These are phyloP conservation scores for Bellardia bayeri DNA, from an alignment of 2,888 invertebrate species.

Conservation along the genomic window DNA sequence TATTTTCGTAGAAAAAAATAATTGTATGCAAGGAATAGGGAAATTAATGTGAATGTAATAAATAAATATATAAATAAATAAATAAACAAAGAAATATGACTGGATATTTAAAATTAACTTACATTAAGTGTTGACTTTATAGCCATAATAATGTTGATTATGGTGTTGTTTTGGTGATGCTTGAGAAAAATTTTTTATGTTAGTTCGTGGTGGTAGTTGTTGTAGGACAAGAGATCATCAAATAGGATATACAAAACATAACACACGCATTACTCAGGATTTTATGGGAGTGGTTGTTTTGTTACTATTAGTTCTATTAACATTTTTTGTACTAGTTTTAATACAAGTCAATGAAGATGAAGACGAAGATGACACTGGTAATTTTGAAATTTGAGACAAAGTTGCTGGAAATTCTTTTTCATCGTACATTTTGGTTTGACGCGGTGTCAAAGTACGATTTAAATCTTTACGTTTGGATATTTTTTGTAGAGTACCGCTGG, in stretches of 20 bases:
- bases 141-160: neutral
- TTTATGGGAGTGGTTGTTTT: constrained; percentile 26
- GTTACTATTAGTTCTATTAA: constrained; percentile 45
- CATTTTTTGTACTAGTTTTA: constrained; percentile 30
- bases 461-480: constrained; percentile 37
- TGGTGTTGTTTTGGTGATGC: constrained; percentile 4
- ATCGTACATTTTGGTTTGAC: constrained; percentile 3
- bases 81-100: constrained; percentile 30
- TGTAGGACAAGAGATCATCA: constrained; percentile 7
- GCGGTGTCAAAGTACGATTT: constrained; percentile 40
- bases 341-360: constrained; percentile 22
- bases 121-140: constrained; percentile 47
- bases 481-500: neutral
- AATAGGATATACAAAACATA: constrained; percentile 3
- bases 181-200: neutral
- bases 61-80: constrained; percentile 13
- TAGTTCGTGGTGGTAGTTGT: neutral
- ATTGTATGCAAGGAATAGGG: neutral
- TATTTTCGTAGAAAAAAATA: constrained; percentile 6
- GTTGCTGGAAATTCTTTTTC: constrained; percentile 18
- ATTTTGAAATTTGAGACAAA: neutral
- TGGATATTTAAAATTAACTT: constrained; percentile 46
- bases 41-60: constrained; percentile 4
- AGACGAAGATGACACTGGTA: neutral
- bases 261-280: constrained; percentile 58